phyloP scores from a whole-genome alignment of 2,113 vertebrate species.

The Ahaetulla prasina region DNA sequence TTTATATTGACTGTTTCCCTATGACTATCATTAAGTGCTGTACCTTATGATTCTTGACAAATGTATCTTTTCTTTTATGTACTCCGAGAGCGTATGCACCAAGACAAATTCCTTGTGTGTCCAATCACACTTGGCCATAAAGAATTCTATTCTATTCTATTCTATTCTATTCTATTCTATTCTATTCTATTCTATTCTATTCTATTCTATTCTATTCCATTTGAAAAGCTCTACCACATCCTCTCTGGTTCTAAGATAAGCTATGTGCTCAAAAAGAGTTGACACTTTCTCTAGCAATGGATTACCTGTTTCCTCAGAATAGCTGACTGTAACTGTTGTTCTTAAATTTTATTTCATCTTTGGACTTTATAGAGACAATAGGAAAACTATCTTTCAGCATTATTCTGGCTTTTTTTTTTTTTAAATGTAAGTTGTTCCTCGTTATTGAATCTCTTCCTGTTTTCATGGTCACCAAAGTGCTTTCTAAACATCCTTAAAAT shows the following conservation, averaged over 20 bases:
- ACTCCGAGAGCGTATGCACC: too few relatives aligned
- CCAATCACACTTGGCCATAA: too few relatives aligned
- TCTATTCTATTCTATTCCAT: too few relatives aligned
- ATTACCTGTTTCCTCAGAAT: neutral
- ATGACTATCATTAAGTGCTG: too few relatives aligned
- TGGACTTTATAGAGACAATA: slow-evolving; percentile 25
- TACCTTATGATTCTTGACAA: too few relatives aligned
- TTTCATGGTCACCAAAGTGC: slow-evolving; percentile 62
- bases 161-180: too few relatives aligned
- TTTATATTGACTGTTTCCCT: too few relatives aligned
- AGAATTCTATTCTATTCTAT: too few relatives aligned
- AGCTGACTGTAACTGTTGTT: neutral
- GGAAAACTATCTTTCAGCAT: slow-evolving; percentile 31
- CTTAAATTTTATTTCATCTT: neutral
- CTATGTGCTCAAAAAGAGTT: neutral
- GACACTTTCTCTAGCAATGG: neutral
- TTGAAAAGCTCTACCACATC: neutral
- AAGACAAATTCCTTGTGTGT: too few relatives aligned
- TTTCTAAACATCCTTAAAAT: slow-evolving; percentile 68
- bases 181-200: too few relatives aligned
- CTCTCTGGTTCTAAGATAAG: neutral
- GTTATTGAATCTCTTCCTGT: slow-evolving; percentile 58
- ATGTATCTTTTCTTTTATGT: too few relatives aligned
- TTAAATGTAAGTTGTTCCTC: slow-evolving; percentile 54
- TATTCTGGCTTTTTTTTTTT: slow-evolving; percentile 32